Evolutionary conservation across 64 coral and sea anemone genomes (phyloP), one percentile per base, ranked within the genome.

Genomic region (Montipora sp.): DNA sequence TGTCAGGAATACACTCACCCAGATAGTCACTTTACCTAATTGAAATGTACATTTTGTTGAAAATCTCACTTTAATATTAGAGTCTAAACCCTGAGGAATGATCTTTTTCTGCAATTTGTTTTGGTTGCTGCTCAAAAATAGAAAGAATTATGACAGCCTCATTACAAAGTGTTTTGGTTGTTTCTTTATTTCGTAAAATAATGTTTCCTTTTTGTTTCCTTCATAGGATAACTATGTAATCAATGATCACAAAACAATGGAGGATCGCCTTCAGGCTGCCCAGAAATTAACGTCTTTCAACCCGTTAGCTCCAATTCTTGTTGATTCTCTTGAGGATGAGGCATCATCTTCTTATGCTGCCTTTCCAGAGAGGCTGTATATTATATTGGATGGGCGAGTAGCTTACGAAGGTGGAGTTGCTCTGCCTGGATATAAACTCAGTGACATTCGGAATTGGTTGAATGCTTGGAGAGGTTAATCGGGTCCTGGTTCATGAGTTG

Each of bases 271-370:
- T 7, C 5, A 78, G 66, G 93, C 93, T 48, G 93, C 93, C 80
- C 75, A 50, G 51, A 55, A 87, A 8, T 85, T 95, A 8, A 49
- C 48, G 8, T 79, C 93, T 19, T 75, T 87, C 13, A 73, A 91
- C 57, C 88, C 82, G 10, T 68, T 70, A 6, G 55, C 75, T 24
- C 49, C 93, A 1, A 68, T 95, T 20, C 59, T 91, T 14, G 93
- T 95, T 7, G 93, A 95, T 73, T 80, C 75, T 12, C 90, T 95
- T 83, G 55, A 83, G 4, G 90, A 95, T 87, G 89, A 90, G 3
- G 89, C 93, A 3, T 78, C 80, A 22, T 75, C 73, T 13, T 57
- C 89, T 13, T 95, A 95, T 48, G 89, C 88, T n/a, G 81, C 93
- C 2, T 68, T 77, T 16, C 93, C 93, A 45, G 89, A 91, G 36